phyloP scores from a whole-genome alignment of 1,140 invertebrate species.

The Subanguina moxae region DNA sequence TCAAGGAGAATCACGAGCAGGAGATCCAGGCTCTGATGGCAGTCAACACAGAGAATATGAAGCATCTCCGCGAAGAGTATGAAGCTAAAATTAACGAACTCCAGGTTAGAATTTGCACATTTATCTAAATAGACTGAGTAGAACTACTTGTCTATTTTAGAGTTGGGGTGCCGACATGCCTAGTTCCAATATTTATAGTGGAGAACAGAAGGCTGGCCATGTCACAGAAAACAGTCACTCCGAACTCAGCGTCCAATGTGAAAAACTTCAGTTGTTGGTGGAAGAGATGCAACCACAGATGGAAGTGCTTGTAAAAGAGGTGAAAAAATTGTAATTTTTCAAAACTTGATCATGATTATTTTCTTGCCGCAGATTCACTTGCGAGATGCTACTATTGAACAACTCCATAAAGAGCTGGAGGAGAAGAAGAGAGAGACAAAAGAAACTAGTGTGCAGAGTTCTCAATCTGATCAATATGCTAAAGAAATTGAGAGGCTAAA shows the following conservation, averaged over 20 bases:
- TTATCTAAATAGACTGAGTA: background rate
- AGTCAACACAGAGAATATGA: constrained; percentile 16
- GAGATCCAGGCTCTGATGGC: constrained; percentile 27
- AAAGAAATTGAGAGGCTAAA: background rate
- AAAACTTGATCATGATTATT: too few species aligned
- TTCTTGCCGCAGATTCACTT: too few species aligned
- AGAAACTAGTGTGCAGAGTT: background rate
- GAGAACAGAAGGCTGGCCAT: background rate
- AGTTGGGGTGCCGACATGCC: constrained; percentile 7
- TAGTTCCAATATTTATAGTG: too few species aligned
- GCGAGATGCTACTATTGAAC: background rate
- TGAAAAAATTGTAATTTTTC: background rate
- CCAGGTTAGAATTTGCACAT: constrained; percentile 12
- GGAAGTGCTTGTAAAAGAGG: background rate
- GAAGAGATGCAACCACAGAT: background rate
- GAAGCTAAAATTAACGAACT: constrained; percentile 25
- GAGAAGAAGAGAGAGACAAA: background rate
- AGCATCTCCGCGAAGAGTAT: constrained; percentile 22
- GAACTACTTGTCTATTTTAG: constrained; percentile 5
- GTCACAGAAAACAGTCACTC: background rate
- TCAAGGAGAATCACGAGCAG: constrained; percentile 29
- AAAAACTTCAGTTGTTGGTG: background rate
- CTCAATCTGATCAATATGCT: background rate
- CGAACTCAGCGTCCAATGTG: background rate
- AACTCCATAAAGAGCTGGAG: background rate